Evolutionary conservation across 2,888 invertebrate species (phyloP).

Genomic region (Pilophorus perplexus): DNA sequence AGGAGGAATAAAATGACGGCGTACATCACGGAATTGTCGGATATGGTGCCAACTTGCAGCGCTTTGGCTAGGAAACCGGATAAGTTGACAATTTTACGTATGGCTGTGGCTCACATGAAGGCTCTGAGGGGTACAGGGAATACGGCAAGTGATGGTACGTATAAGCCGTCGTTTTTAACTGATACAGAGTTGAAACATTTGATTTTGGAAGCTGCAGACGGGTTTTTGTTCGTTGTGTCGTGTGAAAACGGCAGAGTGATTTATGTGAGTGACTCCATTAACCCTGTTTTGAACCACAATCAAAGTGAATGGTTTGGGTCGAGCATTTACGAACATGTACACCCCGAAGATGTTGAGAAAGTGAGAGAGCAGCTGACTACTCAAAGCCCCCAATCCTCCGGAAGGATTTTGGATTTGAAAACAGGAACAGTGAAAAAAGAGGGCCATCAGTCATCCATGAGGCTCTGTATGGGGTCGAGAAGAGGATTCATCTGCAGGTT

Average conservation of each 20-base stretch:
- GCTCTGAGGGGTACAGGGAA: slow-evolving; percentile 94
- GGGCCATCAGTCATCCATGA: slow-evolving; percentile 96
- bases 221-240: slow-evolving; percentile 93
- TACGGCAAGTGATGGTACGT: slow-evolving; percentile 93
- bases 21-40: slow-evolving; percentile 98
- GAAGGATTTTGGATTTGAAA: slow-evolving; percentile 93
- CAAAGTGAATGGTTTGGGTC: slow-evolving; percentile 96
- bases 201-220: slow-evolving; percentile 98
- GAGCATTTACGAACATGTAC: slow-evolving; percentile 92
- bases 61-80: slow-evolving; percentile 97
- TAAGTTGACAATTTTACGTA: slow-evolving; percentile 96
- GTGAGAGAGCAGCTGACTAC: slow-evolving; percentile 93
- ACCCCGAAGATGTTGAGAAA: slow-evolving; percentile 96
- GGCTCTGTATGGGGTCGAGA: slow-evolving; percentile 96
- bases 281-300: slow-evolving; percentile 93
- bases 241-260: slow-evolving; percentile 97
- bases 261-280: slow-evolving; percentile 97
- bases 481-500: slow-evolving; percentile 98
- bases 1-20: slow-evolving; percentile 99
- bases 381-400: slow-evolving; percentile 92
- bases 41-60: slow-evolving; percentile 99
- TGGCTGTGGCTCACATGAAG: slow-evolving; percentile 99
- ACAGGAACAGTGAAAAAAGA: slow-evolving; percentile 99
- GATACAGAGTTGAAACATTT: slow-evolving; percentile 99
- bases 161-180: slow-evolving; percentile 97